Conservation (phyloP, 2,113 vertebrate species). For the Rhegmatorhina hoffmannsi region DNA sequence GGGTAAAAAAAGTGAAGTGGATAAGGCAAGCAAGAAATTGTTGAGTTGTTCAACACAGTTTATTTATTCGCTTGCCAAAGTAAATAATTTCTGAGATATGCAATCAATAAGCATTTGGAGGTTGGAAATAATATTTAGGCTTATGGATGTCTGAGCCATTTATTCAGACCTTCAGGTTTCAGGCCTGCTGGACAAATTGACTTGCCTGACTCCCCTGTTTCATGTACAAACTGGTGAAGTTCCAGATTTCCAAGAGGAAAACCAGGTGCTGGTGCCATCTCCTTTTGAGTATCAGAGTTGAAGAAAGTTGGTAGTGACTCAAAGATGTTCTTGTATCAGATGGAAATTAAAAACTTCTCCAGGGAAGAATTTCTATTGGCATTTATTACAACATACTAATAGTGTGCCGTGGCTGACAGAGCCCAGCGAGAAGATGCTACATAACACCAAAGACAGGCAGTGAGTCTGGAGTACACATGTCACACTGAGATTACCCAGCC, state of each 20-base stretch:
- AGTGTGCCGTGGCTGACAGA: neutral
- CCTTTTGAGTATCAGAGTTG: neutral
- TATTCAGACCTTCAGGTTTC: neutral
- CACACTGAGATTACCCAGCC: neutral
- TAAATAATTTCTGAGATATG: neutral
- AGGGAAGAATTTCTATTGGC: neutral
- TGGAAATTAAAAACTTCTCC: neutral
- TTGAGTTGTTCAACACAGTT: neutral
- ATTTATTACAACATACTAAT: neutral
- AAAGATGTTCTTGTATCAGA: neutral
- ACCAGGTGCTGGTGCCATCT: neutral
- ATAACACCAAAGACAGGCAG: neutral
- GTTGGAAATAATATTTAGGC: neutral
- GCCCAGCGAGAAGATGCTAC: fast-evolving
- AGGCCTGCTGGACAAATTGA: neutral
- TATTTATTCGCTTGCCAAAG: neutral
- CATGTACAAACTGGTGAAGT: neutral
- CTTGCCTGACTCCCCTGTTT: neutral
- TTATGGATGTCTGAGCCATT: neutral
- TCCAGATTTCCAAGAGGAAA: neutral
- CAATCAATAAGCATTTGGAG: neutral
- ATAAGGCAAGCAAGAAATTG: neutral
- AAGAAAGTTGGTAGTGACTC: neutral
- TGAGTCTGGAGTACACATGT: neutral
- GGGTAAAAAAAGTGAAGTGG: neutral